phyloP scores from a whole-genome alignment of 2,113 vertebrate species.

The Phylloscopus trochiloides region DNA sequence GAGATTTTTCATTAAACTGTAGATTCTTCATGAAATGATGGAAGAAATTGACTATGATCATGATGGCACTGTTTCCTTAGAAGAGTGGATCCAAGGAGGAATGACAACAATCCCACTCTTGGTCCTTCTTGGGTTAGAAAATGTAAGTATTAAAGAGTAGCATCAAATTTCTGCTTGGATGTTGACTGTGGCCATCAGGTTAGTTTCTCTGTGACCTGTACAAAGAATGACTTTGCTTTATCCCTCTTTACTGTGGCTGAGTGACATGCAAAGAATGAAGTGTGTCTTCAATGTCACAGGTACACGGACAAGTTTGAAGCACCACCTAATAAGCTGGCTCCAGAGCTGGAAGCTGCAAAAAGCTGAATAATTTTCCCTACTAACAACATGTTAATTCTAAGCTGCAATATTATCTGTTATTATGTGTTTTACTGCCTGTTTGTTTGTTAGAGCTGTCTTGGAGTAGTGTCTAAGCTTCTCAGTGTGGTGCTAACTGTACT shows the following conservation, averaged over 20 bases:
- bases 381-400: neutral
- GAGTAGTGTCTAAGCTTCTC: neutral
- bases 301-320: neutral
- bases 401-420: neutral
- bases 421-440: neutral
- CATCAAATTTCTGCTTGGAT: neutral
- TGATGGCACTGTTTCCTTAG: slow-evolving; percentile 89
- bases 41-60: slow-evolving; percentile 94
- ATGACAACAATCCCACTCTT: slow-evolving; percentile 94
- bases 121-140: slow-evolving; percentile 90
- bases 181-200: neutral
- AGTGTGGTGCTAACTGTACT: neutral
- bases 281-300: neutral
- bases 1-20: neutral
- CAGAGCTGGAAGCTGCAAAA: neutral
- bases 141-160: slow-evolving; percentile 72
- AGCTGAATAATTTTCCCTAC: neutral
- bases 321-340: neutral
- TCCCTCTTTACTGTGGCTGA: neutral
- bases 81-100: slow-evolving; percentile 96
- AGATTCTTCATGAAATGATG: slow-evolving; percentile 99
- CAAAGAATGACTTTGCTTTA: neutral
- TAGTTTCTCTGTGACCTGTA: neutral
- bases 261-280: neutral
- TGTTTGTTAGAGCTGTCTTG: neutral